Conservation (phyloP, 2,888 invertebrate species). For the Apomyelois bistriatella region DNA sequence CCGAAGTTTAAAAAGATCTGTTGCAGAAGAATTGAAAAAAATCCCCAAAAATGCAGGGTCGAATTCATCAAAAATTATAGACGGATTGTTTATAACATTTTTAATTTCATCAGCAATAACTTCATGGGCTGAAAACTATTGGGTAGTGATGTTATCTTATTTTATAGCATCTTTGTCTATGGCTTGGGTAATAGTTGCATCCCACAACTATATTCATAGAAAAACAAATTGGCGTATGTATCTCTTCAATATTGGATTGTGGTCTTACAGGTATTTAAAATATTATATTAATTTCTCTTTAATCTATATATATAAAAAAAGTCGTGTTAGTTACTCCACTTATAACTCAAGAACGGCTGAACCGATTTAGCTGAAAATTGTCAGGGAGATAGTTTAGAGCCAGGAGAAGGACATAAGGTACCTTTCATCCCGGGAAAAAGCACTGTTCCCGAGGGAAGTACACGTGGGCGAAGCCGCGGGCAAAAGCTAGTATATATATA, state of each 20-base stretch:
- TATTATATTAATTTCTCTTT: too few species aligned
- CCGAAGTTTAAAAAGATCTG: conserved; percentile 82
- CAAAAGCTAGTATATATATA: too few species aligned
- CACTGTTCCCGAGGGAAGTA: too few species aligned
- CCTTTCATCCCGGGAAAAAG: too few species aligned
- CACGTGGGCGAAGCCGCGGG: too few species aligned
- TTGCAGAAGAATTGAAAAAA: conserved; percentile 76
- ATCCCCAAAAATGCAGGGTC: conserved; percentile 49
- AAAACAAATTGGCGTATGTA: conserved; percentile 89
- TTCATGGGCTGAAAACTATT: conserved; percentile 45
- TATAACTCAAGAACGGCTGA: too few species aligned
- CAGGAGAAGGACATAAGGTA: too few species aligned
- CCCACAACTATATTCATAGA: conserved; percentile 90
- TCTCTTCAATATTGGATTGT: conserved; percentile 84
- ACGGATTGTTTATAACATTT: conserved; percentile 54
- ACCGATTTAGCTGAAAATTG: too few species aligned
- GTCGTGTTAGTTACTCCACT: too few species aligned
- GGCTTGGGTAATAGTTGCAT: conserved; percentile 79
- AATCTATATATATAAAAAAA: too few species aligned
- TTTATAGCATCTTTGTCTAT: conserved; percentile 69
- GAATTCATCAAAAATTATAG: conserved; percentile 47
- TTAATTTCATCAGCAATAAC: conserved; percentile 48
- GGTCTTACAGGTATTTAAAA: conserved; percentile 82
- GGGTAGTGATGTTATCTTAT: conserved; percentile 40
- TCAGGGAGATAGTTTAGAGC: too few species aligned